Percentiles rank a stretch among this genome's conserved stretches.
phyloP scores from a whole-genome alignment of 1,140 invertebrate genomes.

The Bacillus rossius region DNA sequence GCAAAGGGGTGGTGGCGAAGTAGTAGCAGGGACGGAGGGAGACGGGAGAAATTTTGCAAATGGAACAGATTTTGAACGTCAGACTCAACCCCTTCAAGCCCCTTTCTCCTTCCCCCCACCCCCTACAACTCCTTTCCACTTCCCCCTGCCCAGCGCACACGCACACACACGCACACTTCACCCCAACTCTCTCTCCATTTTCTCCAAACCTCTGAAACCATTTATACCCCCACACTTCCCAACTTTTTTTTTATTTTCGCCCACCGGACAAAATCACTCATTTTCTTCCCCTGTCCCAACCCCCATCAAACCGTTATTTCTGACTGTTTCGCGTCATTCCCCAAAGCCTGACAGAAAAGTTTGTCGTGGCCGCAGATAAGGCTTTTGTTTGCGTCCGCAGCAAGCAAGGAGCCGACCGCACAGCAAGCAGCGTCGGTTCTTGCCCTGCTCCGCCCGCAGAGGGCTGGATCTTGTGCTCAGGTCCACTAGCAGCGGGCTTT shows the following conservation, averaged over 20 bases:
- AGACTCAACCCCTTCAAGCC: conserved; percentile 5
- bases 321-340: too few relatives aligned
- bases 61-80: conserved; percentile 19
- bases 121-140: neutral
- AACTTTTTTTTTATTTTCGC: conserved; percentile 11
- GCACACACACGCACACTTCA: neutral
- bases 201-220: neutral
- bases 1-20: conserved; percentile 2
- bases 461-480: too few relatives aligned
- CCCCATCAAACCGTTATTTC: too few relatives aligned
- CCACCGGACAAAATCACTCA: conserved; percentile 15
- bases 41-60: conserved; percentile 15
- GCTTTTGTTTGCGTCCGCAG: too few relatives aligned
- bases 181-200: neutral
- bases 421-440: too few relatives aligned
- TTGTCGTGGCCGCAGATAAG: too few relatives aligned
- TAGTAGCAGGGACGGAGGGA: neutral
- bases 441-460: too few relatives aligned
- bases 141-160: neutral
- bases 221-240: neutral
- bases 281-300: conserved; percentile 9
- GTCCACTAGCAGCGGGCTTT: too few relatives aligned
- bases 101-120: neutral
- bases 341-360: too few relatives aligned
- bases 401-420: too few relatives aligned